These are phyloP conservation scores for Bombus picipes DNA, from an alignment of 1,140 invertebrate species.

Conservation along the genomic window DNA sequence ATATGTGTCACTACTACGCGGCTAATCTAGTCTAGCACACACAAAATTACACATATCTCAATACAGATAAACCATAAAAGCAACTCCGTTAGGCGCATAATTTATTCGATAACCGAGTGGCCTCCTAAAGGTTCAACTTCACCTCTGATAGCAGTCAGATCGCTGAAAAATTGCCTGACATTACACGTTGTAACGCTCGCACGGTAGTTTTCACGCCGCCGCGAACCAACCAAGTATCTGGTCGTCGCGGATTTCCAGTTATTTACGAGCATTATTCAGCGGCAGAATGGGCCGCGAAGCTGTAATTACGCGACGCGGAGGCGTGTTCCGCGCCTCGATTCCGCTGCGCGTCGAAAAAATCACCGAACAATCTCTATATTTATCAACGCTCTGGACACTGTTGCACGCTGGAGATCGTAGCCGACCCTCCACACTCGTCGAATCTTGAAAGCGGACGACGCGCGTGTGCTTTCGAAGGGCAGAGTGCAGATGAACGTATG, in stretches of 20 bases:
- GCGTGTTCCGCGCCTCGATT: slow-evolving; percentile 20
- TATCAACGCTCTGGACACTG: slow-evolving; percentile 3
- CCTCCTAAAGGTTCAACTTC: background rate
- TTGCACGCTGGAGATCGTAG: slow-evolving; percentile 7
- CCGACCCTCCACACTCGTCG: background rate
- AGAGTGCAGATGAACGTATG: too few species aligned
- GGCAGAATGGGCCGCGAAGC: background rate
- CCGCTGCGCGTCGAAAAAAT: slow-evolving; percentile 9
- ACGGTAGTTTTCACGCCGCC: background rate
- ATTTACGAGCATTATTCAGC: slow-evolving; percentile 29
- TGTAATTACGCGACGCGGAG: slow-evolving; percentile 28
- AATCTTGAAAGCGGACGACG: background rate
- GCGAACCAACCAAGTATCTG: background rate
- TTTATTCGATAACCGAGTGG: background rate
- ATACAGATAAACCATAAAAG: background rate
- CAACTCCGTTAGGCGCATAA: background rate
- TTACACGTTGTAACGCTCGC: slow-evolving; percentile 3
- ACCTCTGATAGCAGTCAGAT: background rate
- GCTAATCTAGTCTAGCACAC: too few species aligned
- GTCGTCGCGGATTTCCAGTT: background rate
- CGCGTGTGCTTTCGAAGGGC: background rate
- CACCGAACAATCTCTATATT: slow-evolving; percentile 7
- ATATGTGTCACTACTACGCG: too few species aligned
- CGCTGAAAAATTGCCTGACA: background rate
- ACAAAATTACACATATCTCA: too few species aligned